phyloP scores from a whole-genome alignment of 2,888 invertebrate species.

The Ormyrus pomaceus region DNA sequence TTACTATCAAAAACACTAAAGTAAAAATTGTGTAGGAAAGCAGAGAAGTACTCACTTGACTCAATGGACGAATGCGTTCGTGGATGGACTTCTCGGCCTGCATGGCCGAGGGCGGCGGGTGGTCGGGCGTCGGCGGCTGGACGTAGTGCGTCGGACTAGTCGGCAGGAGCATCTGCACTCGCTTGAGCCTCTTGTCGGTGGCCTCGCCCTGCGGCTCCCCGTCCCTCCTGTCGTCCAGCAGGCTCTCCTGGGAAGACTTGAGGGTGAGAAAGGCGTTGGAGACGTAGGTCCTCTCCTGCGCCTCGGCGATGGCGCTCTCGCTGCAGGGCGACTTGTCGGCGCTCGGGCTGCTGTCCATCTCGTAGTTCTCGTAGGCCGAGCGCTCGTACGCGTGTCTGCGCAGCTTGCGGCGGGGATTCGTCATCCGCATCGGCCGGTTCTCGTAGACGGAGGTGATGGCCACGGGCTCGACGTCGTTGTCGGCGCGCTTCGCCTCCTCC shows the following conservation, averaged over 20 bases:
- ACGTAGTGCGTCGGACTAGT: constrained; percentile 92
- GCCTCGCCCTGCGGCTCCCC: constrained; percentile 72
- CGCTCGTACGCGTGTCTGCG: constrained; percentile 78
- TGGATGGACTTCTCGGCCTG: constrained; percentile 94
- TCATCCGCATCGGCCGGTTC: constrained; percentile 83
- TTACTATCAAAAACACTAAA: too few relatives aligned
- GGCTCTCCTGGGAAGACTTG: constrained; percentile 80
- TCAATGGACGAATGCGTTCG: constrained; percentile 91
- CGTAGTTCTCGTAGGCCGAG: constrained; percentile 80
- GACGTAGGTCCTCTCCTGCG: constrained; percentile 75
- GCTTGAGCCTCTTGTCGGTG: constrained; percentile 71
- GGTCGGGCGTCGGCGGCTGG: constrained; percentile 95
- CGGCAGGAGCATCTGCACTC: constrained; percentile 79
- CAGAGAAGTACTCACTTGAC: constrained; percentile 83
- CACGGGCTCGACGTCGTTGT: constrained; percentile 80
- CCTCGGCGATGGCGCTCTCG: constrained; percentile 66
- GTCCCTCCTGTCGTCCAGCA: constrained; percentile 77
- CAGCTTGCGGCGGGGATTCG: constrained; percentile 84
- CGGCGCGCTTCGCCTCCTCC: constrained; percentile 17
- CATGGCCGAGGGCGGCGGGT: constrained; percentile 93
- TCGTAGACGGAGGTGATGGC: constrained; percentile 86
- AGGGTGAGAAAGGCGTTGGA: constrained; percentile 79
- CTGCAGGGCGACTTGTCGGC: constrained; percentile 76
- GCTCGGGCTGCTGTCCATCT: constrained; percentile 75
- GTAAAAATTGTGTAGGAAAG: too few relatives aligned